Base-by-base conservation (phyloP, 2,113 vertebrate species). In the Elephantulus edwardii region DNA sequence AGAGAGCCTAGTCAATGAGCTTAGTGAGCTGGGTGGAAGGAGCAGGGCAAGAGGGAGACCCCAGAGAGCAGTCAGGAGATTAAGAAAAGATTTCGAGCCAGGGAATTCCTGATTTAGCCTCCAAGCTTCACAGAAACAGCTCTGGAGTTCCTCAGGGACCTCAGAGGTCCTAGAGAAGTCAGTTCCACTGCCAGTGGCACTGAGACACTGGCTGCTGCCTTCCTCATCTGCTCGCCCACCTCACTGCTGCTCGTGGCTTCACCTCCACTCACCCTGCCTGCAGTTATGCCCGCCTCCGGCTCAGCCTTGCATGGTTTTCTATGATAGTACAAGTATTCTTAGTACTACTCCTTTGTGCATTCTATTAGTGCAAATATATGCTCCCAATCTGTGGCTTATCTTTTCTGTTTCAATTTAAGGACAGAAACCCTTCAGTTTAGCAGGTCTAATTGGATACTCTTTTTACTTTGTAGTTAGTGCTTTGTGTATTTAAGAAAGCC, bases 401-500 rank as follows among this genome's bases (percentile, higher is more conserved):
- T 77, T 80, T n/a, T 38, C 28, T 42, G 28, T 26, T 72, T 60
- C 38, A 74, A 66, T 64, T 14, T 40, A 58, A 19, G 56, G 79
- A 68, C 42, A 75, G 48, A 86, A 52, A 26, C 54, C 66, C 52
- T 91, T 60, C 44, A 40, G 33, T 54, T 86, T 48, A 40, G 35
- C 30, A 33, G n/a, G 35, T 81, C 81, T 71, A 71, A 14, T 62
- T 30, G n/a, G n/a, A n/a, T n/a, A n/a, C n/a, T n/a, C n/a, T n/a
- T 58, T 88, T 80, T 62, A 22, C 22, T 83, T 64, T 48, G 48
- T 11, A 28, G 66, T 74, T 66, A 48, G 72, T 40, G 20, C n/a
- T 86, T 60, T 91, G 66, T 35, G 60, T 62, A 62, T 56, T 83
- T 58, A 58, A 91, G 50, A 85, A 54, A 83, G 22, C 30, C 20